phyloP scores from a whole-genome alignment of 2,888 invertebrate genomes.

The Trypoxylon attenuatum region DNA sequence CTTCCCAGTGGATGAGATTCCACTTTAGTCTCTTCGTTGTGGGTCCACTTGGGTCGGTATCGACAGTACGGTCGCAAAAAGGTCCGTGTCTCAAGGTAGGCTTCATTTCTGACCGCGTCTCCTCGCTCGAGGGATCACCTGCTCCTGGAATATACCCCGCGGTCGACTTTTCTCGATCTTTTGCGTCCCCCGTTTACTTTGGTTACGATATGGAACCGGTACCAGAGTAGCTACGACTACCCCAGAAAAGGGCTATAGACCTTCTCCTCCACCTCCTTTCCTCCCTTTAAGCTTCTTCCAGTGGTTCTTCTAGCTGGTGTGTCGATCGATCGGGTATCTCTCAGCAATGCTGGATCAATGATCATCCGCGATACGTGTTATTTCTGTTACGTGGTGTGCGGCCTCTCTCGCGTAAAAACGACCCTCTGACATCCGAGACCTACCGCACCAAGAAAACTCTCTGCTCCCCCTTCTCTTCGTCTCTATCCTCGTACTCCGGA shows the following conservation, averaged over 20 bases:
- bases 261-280: background rate
- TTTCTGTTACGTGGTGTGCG: constrained; percentile 38
- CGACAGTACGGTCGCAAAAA: constrained; percentile 41
- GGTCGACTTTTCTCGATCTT: constrained; percentile 12
- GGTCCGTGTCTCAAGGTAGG: constrained; percentile 49
- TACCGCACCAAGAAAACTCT: constrained; percentile 41
- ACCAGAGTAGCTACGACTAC: constrained; percentile 11
- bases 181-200: constrained; percentile 16
- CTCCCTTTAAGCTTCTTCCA: background rate
- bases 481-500: background rate
- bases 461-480: background rate
- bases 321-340: constrained; percentile 12
- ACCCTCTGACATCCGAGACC: constrained; percentile 46
- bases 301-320: background rate
- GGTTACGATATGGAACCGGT: constrained; percentile 47
- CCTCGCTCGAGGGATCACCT: constrained; percentile 39
- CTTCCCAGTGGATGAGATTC: constrained; percentile 10
- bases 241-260: background rate
- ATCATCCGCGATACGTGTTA: constrained; percentile 31
- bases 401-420: constrained; percentile 33
- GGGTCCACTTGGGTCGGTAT: constrained; percentile 13
- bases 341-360: constrained; percentile 42
- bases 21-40: constrained; percentile 2
- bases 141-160: constrained; percentile 34
- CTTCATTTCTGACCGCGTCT: constrained; percentile 51